Evolutionary conservation across 2,888 invertebrate species (phyloP).

Genomic region (Eledona agricola): DNA sequence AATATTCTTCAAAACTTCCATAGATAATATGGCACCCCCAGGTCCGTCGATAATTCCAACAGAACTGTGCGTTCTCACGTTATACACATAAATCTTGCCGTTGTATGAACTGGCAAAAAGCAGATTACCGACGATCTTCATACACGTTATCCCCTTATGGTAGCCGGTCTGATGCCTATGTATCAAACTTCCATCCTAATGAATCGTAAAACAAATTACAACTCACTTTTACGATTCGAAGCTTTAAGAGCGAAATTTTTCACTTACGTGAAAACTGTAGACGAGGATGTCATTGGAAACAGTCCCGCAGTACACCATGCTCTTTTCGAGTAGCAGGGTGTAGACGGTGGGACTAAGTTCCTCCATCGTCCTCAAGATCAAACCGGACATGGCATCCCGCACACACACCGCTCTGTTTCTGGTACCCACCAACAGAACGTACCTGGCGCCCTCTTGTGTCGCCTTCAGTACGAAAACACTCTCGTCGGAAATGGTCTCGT

Average conservation of each 20-base stretch:
- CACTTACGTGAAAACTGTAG: constrained; percentile 78
- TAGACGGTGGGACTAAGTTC: constrained; percentile 72
- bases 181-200: constrained; percentile 74
- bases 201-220: constrained; percentile 40
- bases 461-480: constrained; percentile 76
- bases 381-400: constrained; percentile 76
- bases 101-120: constrained; percentile 80
- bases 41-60: constrained; percentile 74
- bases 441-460: constrained; percentile 76
- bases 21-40: constrained; percentile 75
- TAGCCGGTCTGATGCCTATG: constrained; percentile 49
- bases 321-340: constrained; percentile 73
- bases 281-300: constrained; percentile 75
- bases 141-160: constrained; percentile 74
- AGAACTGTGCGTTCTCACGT: constrained; percentile 65
- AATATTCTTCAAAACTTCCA: constrained; percentile 73
- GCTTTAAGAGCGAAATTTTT: neutral
- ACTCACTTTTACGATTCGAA: constrained; percentile 2
- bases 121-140: constrained; percentile 71
- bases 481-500: constrained; percentile 67
- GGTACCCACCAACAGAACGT: constrained; percentile 75
- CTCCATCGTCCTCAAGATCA: constrained; percentile 72
- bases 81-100: constrained; percentile 78
- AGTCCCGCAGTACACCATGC: constrained; percentile 80
- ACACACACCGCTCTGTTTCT: constrained; percentile 75